Conservation (phyloP, 2,113 vertebrate species). For the Ariopsis seemanni region DNA sequence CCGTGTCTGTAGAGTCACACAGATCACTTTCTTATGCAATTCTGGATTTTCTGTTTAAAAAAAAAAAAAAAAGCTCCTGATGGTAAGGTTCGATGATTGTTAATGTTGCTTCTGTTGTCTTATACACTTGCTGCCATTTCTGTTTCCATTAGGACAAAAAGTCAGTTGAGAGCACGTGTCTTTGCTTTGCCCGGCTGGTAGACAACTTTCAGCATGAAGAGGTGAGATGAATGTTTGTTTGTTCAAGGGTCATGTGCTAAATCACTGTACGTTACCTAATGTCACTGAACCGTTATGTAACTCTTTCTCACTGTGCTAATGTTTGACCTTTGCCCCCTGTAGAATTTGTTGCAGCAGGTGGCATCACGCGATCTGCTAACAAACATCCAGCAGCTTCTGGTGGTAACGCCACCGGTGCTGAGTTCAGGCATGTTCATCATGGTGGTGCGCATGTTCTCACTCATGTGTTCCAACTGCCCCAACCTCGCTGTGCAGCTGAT, state of each 20-base stretch:
- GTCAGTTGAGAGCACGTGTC: constrained; percentile 98
- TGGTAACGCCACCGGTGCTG: constrained; percentile 94
- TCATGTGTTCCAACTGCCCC: constrained; percentile 98
- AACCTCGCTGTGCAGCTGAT: constrained; percentile 96
- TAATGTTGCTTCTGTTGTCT: neutral
- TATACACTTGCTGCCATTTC: constrained; percentile 7
- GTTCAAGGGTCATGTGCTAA: neutral
- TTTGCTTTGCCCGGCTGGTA: constrained; percentile 97
- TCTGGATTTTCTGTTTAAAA: neutral
- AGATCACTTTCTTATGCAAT: neutral
- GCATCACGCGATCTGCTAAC: constrained; percentile 95
- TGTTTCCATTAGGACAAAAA: constrained; percentile 87
- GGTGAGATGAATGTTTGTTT: constrained; percentile 64
- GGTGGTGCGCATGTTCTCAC: constrained; percentile 99
- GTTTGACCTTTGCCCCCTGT: neutral
- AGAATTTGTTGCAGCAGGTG: constrained; percentile 98
- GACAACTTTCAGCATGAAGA: constrained; percentile 99
- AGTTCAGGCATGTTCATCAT: constrained; percentile 99
- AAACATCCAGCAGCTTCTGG: constrained; percentile 96
- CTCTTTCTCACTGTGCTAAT: neutral
- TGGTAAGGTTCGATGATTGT: neutral
- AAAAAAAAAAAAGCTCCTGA: neutral
- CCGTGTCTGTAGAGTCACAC: neutral
- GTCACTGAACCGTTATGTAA: no score
- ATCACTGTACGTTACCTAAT: neutral